These are phyloP conservation scores for Eufriesea mexicana DNA, from an alignment of 1,140 invertebrate genomes.

Conservation along the genomic window DNA sequence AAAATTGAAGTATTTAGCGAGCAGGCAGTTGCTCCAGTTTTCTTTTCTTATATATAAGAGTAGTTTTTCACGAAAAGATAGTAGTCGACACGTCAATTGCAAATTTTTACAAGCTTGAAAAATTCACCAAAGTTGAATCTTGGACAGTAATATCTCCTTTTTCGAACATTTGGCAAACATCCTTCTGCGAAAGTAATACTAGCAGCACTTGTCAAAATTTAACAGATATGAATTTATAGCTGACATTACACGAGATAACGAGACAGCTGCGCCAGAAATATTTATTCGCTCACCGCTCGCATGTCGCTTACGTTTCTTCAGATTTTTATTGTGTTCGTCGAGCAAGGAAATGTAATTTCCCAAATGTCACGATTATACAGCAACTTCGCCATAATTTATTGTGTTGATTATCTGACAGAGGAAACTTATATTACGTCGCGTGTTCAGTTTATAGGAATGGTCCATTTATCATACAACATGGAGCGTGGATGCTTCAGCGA, in stretches of 20 bases:
- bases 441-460: conserved; percentile 54
- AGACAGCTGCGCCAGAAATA: not conserved
- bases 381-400: conserved; percentile 59
- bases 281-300: not conserved
- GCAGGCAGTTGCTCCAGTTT: no score
- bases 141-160: not conserved
- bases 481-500: no score
- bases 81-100: no score
- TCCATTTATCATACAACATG: conserved; percentile 19
- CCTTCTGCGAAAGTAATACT: not conserved
- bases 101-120: no score
- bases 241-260: not conserved
- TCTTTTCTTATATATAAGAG: no score
- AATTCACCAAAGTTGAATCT: no score
- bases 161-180: not conserved
- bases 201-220: not conserved
- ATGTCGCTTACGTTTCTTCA: not conserved
- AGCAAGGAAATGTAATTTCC: conserved; percentile 41
- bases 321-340: not conserved
- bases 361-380: conserved; percentile 54
- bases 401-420: conserved; percentile 57
- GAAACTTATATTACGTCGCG: conserved; percentile 61
- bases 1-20: no score
- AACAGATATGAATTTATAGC: not conserved
- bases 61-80: no score